A percentile compares a stretch with the other conserved stretches of the same genome.
These are phyloP conservation scores for Aurelia sp. DNA, from an alignment of 30 jellyfish, hydroid and myxozoan species.

Conservation along the genomic window DNA sequence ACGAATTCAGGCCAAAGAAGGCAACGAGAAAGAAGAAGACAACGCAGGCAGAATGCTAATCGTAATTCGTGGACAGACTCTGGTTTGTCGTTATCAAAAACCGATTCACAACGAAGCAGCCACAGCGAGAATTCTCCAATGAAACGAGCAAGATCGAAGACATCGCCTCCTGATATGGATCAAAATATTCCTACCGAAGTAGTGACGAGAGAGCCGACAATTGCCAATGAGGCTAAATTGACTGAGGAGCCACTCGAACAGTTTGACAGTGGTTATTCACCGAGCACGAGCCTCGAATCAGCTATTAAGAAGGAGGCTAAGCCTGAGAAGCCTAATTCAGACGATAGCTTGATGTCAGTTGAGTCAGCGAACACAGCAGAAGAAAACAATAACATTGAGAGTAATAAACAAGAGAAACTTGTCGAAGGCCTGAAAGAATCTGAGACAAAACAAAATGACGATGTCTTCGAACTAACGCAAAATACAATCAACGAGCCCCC, in stretches of 20 bases:
- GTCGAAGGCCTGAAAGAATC: background rate
- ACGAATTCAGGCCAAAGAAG: slow-evolving; percentile 71
- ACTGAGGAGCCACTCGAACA: background rate
- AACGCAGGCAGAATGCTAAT: slow-evolving; percentile 59
- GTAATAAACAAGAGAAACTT: background rate
- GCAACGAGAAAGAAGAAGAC: slow-evolving; percentile 68
- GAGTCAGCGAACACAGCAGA: background rate
- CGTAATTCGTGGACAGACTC: slow-evolving; percentile 90
- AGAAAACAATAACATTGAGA: background rate
- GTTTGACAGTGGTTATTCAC: slow-evolving; percentile 2
- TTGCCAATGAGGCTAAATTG: background rate
- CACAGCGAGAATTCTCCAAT: slow-evolving; percentile 67
- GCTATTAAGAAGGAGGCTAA: background rate
- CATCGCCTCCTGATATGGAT: slow-evolving; percentile 38
- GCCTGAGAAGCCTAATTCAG: background rate
- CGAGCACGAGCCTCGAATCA: background rate
- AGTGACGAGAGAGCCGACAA: background rate
- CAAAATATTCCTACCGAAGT: background rate
- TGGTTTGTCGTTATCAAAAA: slow-evolving; percentile 75
- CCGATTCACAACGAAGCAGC: slow-evolving; percentile 84
- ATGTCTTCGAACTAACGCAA: slow-evolving; percentile 3
- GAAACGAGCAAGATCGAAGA: slow-evolving; percentile 58
- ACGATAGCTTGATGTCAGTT: background rate
- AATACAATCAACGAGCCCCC: slow-evolving; percentile 1
- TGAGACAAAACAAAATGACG: background rate